Evolutionary conservation across 2,113 vertebrate genomes (phyloP).

Genomic region (Urocolius indicus): DNA sequence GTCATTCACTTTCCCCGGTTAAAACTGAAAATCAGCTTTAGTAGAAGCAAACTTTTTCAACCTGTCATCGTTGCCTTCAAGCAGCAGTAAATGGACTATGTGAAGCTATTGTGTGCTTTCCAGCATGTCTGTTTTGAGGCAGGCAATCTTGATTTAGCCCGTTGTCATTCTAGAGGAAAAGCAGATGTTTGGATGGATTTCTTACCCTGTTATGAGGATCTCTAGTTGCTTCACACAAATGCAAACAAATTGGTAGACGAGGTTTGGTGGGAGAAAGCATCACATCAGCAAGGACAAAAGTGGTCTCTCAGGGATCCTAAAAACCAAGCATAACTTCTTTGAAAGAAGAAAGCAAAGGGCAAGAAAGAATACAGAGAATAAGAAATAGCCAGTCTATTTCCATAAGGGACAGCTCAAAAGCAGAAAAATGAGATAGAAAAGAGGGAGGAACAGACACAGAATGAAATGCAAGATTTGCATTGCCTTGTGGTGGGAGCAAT

Average conservation of each 20-base stretch:
- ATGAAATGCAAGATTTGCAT: neutral
- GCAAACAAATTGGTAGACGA: constrained; percentile 1
- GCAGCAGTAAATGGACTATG: neutral
- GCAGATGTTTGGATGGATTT: neutral
- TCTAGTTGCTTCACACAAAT: neutral
- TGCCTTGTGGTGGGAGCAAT: neutral
- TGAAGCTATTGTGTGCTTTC: neutral
- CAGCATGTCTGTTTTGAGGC: neutral
- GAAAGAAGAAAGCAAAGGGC: neutral
- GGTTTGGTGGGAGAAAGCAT: neutral
- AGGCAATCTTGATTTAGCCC: neutral
- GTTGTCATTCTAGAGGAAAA: neutral
- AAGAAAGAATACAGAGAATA: neutral
- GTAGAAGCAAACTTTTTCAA: neutral
- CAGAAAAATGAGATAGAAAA: neutral
- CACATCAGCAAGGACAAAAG: neutral
- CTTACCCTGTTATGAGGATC: neutral
- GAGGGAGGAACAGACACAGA: neutral
- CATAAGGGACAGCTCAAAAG: neutral
- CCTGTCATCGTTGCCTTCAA: neutral
- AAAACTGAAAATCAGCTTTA: neutral
- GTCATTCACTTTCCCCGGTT: neutral
- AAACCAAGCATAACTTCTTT: neutral
- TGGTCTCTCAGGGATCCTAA: neutral
- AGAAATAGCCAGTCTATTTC: neutral